A percentile compares a stretch with the other conserved stretches of the same genome.
phyloP scores from a whole-genome alignment of 1,140 invertebrate species.

The Heliothis virescens region DNA sequence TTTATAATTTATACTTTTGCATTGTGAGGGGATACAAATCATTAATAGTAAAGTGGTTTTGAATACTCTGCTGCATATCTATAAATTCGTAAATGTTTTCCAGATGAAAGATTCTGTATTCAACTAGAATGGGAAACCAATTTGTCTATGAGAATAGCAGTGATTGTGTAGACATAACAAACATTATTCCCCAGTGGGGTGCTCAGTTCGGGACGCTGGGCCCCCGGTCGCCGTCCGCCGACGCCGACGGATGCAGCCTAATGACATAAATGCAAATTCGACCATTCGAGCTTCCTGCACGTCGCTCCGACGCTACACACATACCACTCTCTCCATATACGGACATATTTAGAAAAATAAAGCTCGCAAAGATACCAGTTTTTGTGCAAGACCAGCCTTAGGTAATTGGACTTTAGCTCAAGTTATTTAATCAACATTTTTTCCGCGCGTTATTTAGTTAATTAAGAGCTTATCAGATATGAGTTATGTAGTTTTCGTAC shows the following conservation, averaged over 20 bases:
- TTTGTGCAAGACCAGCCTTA: slow-evolving; percentile 46
- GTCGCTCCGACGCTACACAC: slow-evolving; percentile 32
- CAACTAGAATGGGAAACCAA: not conserved
- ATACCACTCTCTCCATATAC: slow-evolving; percentile 40
- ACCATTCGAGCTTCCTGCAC: slow-evolving; percentile 77
- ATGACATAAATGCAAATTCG: slow-evolving; percentile 84
- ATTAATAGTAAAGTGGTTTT: too few species aligned
- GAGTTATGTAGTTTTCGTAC: slow-evolving; percentile 33
- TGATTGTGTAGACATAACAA: slow-evolving; percentile 26
- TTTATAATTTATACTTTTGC: too few species aligned
- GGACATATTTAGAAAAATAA: slow-evolving; percentile 52
- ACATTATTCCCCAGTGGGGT: slow-evolving; percentile 44
- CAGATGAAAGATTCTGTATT: not conserved
- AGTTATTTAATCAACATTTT: slow-evolving; percentile 51
- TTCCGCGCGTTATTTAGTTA: slow-evolving; percentile 43
- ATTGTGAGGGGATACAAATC: too few species aligned
- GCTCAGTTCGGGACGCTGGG: slow-evolving; percentile 29
- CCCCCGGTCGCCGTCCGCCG: slow-evolving; percentile 45
- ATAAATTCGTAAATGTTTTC: not conserved
- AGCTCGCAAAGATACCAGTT: slow-evolving; percentile 33
- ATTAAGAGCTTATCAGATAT: slow-evolving; percentile 49
- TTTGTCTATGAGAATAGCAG: slow-evolving; percentile 26
- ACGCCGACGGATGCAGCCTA: slow-evolving; percentile 71
- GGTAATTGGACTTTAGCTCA: slow-evolving; percentile 49
- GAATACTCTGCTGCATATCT: too few species aligned